phyloP scores from a whole-genome alignment of 1,140 invertebrate genomes.

The Neocloeon triangulifer region DNA sequence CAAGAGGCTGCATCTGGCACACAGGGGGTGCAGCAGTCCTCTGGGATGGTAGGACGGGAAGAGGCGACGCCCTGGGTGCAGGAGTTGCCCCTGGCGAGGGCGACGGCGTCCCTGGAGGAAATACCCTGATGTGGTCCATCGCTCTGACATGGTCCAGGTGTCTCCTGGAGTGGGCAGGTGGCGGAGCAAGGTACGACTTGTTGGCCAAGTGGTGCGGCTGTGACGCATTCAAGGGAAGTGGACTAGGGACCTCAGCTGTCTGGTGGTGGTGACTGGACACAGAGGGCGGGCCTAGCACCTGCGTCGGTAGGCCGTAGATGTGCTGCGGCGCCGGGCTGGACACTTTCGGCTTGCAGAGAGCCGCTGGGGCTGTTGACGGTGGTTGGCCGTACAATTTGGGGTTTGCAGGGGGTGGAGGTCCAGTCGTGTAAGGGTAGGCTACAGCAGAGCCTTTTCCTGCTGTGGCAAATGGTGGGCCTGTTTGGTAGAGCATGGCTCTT shows the following conservation, averaged over 20 bases:
- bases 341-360: conserved; percentile 46
- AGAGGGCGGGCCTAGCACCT: conserved; percentile 21
- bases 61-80: conserved; percentile 13
- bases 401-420: conserved; percentile 9
- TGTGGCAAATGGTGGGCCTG: conserved; percentile 9
- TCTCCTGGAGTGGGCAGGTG: conserved; percentile 28
- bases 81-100: conserved; percentile 22
- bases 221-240: conserved; percentile 32
- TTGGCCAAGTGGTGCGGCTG: conserved; percentile 18
- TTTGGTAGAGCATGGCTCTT: conserved; percentile 8
- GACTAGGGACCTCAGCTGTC: conserved; percentile 21
- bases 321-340: conserved; percentile 55
- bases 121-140: conserved; percentile 11
- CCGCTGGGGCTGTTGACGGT: conserved; percentile 13
- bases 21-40: conserved; percentile 24
- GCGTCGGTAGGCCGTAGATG: conserved; percentile 46
- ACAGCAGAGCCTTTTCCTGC: conserved; percentile 13
- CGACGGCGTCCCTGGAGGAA: conserved; percentile 4
- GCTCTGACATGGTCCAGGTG: too few species aligned
- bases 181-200: conserved; percentile 18
- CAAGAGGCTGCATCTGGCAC: conserved; percentile 45
- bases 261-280: conserved; percentile 23
- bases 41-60: conserved; percentile 16
- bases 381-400: conserved; percentile 15
- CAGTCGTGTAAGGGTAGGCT: conserved; percentile 12